These are phyloP conservation scores for Lordiphosa clarofinis DNA, from an alignment of 1,140 invertebrate genomes.

Conservation along the genomic window DNA sequence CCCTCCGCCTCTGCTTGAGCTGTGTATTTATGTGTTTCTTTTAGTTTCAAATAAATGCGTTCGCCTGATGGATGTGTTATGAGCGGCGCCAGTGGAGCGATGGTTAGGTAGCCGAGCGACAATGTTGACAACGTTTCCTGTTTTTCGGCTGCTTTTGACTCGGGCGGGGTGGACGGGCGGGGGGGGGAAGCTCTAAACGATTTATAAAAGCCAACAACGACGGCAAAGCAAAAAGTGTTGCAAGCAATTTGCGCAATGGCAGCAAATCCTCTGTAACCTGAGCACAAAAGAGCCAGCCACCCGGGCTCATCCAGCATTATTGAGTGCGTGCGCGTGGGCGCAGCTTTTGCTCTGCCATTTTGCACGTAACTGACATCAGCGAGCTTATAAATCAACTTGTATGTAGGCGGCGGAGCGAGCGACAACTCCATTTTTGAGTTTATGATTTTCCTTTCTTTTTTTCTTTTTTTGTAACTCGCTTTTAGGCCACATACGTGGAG, in stretches of 20 bases:
- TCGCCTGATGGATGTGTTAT: slow-evolving; percentile 67
- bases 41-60: slow-evolving; percentile 49
- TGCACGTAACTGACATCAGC: slow-evolving; percentile 75
- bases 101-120: slow-evolving; percentile 20
- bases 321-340: slow-evolving; percentile 59
- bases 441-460: slow-evolving; percentile 37
- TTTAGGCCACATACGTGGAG: too few relatives aligned
- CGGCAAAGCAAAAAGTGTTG: slow-evolving; percentile 64
- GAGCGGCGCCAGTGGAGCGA: slow-evolving; percentile 45
- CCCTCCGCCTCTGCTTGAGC: slow-evolving; percentile 26
- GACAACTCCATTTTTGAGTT: slow-evolving; percentile 56
- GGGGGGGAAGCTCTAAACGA: slow-evolving; percentile 48
- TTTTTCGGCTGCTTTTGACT: slow-evolving; percentile 59
- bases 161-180: neutral
- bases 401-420: neutral
- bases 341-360: slow-evolving; percentile 51
- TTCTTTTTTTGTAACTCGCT: slow-evolving; percentile 10
- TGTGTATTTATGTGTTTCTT: slow-evolving; percentile 3
- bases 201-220: slow-evolving; percentile 71
- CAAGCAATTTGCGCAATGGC: slow-evolving; percentile 71
- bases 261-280: slow-evolving; percentile 42
- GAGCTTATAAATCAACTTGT: slow-evolving; percentile 74
- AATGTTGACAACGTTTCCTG: slow-evolving; percentile 54
- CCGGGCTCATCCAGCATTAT: slow-evolving; percentile 46
- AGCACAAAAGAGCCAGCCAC: slow-evolving; percentile 38